Evolutionary conservation across 1,140 invertebrate species (phyloP), one percentile per base, ranked within the genome.

Genomic region (Drosophila bifasciata): DNA sequence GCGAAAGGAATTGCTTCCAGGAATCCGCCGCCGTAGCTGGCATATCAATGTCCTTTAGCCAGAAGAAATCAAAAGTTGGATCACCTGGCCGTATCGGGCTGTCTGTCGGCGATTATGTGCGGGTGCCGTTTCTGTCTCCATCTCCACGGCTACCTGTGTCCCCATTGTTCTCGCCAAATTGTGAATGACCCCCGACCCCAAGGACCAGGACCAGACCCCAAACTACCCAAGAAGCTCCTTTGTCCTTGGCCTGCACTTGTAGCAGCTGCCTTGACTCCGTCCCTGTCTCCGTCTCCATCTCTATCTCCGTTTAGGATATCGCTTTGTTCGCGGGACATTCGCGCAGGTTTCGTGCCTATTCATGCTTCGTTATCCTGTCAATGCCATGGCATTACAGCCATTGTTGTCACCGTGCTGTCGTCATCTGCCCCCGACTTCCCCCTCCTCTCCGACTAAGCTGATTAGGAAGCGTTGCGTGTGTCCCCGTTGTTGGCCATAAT

Each of bases 1-100:
- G 67, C 68, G 71, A 91, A 91, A 91, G 90, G 83, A 91, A 91
- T 91, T 91, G 89, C 90, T 91, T 91, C 90, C 79, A 85, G 60
- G 90, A 91, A 91, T 80, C 59, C 15, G 23, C 40, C 48, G 56
- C 36, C 60, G 52, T 36, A 40, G 77, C 59, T 66, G 79, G 51
- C 76, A 58, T 88, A 88, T 88, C 83, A 88, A 88, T 88, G 78
- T 88, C 83, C 83, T 76, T 73, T 88, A 88, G 84, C 83, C 60
- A 79, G 84, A 88, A 88, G 79, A 89, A 89, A 88, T 89, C 84
- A 89, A 89, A 90, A 86, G 86, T 89, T 90, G 84, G 84, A 79
- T 90, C 89, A 90, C 89, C 89, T 90, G 89, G 88, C 80, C 49
- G 61, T 57, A 88, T 88, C 66, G 56, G 43, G 49, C 13, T 72